Conservation (phyloP, 2,113 vertebrate genomes). For the Pseudorasbora parva region DNA sequence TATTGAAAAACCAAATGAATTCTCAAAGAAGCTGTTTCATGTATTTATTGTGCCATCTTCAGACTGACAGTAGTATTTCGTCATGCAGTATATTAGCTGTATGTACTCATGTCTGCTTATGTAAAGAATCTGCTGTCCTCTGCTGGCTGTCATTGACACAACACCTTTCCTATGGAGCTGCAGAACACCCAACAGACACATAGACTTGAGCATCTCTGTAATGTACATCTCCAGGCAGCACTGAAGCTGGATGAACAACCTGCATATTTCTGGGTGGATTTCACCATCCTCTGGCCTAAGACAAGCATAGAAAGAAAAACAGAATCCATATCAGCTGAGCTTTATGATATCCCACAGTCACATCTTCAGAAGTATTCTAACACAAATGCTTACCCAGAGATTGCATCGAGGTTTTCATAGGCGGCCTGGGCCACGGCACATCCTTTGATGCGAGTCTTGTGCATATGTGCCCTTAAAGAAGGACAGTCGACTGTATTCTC, state of each 20-base stretch:
- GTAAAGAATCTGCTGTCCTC: slow-evolving; percentile 57
- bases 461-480: slow-evolving; percentile 88
- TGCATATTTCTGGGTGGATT: slow-evolving; percentile 95
- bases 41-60: background rate
- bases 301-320: background rate
- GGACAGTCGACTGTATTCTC: slow-evolving; percentile 88
- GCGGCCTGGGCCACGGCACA: slow-evolving; percentile 91
- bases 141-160: slow-evolving; percentile 48
- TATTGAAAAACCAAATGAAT: background rate
- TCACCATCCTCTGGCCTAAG: slow-evolving; percentile 93
- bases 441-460: slow-evolving; percentile 88
- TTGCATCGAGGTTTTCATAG: slow-evolving; percentile 89
- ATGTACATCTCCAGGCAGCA: slow-evolving; percentile 99
- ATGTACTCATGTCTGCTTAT: slow-evolving; percentile 33
- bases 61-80: background rate
- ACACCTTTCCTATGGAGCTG: slow-evolving; percentile 95
- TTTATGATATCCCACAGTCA: background rate
- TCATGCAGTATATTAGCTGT: slow-evolving; percentile 25
- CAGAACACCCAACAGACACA: slow-evolving; percentile 93
- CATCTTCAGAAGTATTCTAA: slow-evolving; percentile 21
- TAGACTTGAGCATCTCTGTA: slow-evolving; percentile 96
- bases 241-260: slow-evolving; percentile 95
- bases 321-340: background rate
- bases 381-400: slow-evolving; percentile 83
- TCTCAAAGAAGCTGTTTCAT: background rate